Evolutionary conservation across 1,140 invertebrate genomes (phyloP).

Genomic region (Rhagoletis zephyria): DNA sequence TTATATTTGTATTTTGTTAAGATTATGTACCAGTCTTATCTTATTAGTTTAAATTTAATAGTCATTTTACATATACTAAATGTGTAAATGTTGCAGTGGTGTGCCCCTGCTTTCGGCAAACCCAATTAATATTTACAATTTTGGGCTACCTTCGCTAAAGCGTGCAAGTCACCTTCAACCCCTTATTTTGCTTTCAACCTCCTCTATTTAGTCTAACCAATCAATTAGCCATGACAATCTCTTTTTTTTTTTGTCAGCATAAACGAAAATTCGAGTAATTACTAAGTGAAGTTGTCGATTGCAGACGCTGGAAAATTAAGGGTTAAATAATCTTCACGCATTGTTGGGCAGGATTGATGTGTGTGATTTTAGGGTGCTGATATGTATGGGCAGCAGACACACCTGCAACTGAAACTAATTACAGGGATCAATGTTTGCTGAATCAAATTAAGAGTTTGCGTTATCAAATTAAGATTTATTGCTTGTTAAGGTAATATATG

Average conservation of each 20-base stretch:
- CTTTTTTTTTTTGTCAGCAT: neutral
- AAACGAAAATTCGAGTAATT: neutral
- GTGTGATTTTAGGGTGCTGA: neutral
- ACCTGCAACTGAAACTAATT: conserved; percentile 20
- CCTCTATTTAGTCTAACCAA: neutral
- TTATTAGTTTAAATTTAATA: no score
- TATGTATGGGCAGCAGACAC: neutral
- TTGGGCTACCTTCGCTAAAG: neutral
- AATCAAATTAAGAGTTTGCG: neutral
- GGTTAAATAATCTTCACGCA: neutral
- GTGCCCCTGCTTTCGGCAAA: neutral
- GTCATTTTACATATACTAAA: no score
- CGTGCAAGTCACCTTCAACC: neutral
- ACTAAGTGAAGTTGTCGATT: neutral
- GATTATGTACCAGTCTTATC: no score
- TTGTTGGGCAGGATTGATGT: neutral
- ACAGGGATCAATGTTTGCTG: neutral
- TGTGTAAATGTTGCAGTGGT: neutral
- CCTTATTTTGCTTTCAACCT: neutral
- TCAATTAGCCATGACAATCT: conserved; percentile 28
- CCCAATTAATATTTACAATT: neutral
- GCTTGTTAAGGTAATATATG: neutral
- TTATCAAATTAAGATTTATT: neutral
- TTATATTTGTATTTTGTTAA: no score
- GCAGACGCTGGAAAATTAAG: neutral